These are phyloP conservation scores for Chloroceryle amazona DNA, from an alignment of 2,797 vertebrate genomes.

Conservation along the genomic window DNA sequence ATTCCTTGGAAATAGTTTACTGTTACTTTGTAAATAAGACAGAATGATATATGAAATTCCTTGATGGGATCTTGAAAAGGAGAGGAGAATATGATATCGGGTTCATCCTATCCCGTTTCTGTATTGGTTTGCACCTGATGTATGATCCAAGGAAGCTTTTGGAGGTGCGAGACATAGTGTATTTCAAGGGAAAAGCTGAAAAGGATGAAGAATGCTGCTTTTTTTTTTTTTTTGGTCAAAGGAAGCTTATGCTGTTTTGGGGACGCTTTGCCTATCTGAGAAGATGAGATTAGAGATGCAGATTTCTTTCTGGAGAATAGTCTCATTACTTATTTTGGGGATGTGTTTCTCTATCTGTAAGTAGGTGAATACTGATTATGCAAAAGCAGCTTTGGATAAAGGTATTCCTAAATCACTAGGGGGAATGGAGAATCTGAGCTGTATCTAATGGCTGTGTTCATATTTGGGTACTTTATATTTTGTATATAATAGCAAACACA, in stretches of 20 bases:
- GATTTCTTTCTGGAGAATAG: neutral
- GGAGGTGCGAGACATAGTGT: neutral
- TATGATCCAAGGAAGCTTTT: neutral
- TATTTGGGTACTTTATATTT: neutral
- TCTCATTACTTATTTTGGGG: neutral
- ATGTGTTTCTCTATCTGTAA: neutral
- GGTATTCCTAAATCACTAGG: neutral
- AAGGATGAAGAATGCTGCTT: neutral
- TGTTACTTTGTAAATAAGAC: neutral
- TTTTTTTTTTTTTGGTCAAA: fast-evolving
- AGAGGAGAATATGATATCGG: neutral
- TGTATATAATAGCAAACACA: neutral
- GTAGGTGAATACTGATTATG: neutral
- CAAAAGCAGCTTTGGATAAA: neutral
- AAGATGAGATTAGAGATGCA: neutral
- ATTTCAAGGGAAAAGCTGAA: neutral
- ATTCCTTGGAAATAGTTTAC: neutral
- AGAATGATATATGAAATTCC: neutral
- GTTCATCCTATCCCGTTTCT: neutral
- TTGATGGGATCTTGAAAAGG: neutral
- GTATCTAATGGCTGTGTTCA: neutral
- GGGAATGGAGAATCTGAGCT: neutral
- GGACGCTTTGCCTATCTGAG: neutral
- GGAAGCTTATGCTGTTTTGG: neutral
- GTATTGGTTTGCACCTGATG: neutral